phyloP scores from a whole-genome alignment of 2,888 invertebrate species.

The Synanthedon andrenaeformis region DNA sequence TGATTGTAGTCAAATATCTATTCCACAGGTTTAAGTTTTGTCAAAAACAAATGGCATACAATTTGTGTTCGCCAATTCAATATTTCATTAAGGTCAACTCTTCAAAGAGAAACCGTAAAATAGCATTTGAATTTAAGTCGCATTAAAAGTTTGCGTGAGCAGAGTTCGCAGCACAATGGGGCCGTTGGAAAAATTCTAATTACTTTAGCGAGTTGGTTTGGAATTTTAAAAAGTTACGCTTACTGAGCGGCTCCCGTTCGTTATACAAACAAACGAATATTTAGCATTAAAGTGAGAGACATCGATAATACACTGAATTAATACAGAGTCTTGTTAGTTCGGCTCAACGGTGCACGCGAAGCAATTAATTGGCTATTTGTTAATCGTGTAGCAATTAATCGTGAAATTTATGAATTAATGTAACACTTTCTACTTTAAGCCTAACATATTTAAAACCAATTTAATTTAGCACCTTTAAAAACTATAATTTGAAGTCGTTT shows the following conservation, averaged over 20 bases:
- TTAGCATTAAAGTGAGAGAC: slow-evolving; percentile 8
- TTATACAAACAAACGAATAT: slow-evolving; percentile 28
- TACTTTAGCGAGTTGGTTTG: slow-evolving; percentile 55
- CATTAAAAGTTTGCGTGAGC: slow-evolving; percentile 65
- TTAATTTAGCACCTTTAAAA: too few species aligned
- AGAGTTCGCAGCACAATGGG: slow-evolving; percentile 58
- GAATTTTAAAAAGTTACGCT: slow-evolving; percentile 57
- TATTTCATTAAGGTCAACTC: slow-evolving; percentile 48
- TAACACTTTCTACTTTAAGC: too few species aligned
- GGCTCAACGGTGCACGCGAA: background rate
- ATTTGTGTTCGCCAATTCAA: slow-evolving; percentile 12
- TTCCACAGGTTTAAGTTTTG: too few species aligned
- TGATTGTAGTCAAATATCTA: too few species aligned
- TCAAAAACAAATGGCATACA: too few species aligned
- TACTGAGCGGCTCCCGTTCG: slow-evolving; percentile 24
- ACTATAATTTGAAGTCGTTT: too few species aligned
- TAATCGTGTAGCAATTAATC: too few species aligned
- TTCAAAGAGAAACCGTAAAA: slow-evolving; percentile 54
- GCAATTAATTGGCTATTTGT: background rate
- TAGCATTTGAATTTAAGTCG: slow-evolving; percentile 63
- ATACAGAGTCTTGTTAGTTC: background rate
- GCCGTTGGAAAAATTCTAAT: slow-evolving; percentile 64
- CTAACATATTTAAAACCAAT: too few species aligned
- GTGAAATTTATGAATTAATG: too few species aligned
- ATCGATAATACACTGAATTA: background rate